Evolutionary conservation across 2,113 vertebrate genomes (phyloP), one percentile per base, ranked within the genome.

Genomic region (Chascanopsetta lugubris): DNA sequence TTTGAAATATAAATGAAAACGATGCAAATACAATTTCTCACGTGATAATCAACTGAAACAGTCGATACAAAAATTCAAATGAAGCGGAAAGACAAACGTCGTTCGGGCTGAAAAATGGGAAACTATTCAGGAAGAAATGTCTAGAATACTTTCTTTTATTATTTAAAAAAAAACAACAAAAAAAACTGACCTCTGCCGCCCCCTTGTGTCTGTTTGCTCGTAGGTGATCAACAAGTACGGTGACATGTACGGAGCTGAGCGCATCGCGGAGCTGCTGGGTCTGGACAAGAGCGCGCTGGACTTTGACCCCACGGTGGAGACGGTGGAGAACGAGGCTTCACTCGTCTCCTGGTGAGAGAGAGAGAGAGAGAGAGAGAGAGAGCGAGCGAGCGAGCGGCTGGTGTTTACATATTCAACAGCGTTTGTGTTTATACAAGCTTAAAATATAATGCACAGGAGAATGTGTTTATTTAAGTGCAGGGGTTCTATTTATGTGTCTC

Each of bases 141-240:
- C n/a, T n/a, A n/a, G n/a, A n/a, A n/a, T n/a, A n/a, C n/a, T n/a
- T n/a, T n/a, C n/a, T n/a, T n/a, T n/a, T n/a, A n/a, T n/a, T n/a
- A n/a, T n/a, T n/a, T n/a, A n/a, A n/a, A n/a, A n/a, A n/a, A n/a
- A n/a, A n/a, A n/a, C 9, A 5, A 34, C 10, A 13, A 13, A 42
- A 8, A 6, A 42, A 6, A 2, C 17, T 42, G 17, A 42, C 38
- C 17, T 26, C 6, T 46, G 34, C 22, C 1, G 25, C 15, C 4
- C 20, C 6, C 5, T n/a, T 22, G 20, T 5, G 25, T 20, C 13
- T 18, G 17, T 22, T 3, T 42, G 9, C 49, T 8, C 74, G 26
- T 68, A 99, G 97, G 97, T 99, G 85, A 99, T 99, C 80, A 99
- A 99, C 90, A 99, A 99, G 77, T 99, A 98, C 0, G 96, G 96